A percentile compares a stretch with the other conserved stretches of the same genome.
phyloP scores from a whole-genome alignment of 2,113 vertebrate species.

The Henicopernis longicauda region DNA sequence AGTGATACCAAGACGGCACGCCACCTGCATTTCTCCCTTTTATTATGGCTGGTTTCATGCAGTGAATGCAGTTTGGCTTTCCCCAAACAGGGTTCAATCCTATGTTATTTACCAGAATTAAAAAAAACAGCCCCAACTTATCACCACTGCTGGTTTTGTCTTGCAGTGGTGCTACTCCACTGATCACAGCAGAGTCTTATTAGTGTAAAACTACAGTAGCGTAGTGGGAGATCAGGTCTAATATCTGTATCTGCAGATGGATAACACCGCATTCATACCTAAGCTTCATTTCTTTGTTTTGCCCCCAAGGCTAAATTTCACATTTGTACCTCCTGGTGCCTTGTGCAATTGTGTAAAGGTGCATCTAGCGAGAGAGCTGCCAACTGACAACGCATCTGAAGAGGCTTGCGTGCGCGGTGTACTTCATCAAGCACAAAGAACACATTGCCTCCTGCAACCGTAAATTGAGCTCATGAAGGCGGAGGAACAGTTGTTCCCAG shows the following conservation, averaged over 20 bases:
- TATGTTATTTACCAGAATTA: neutral
- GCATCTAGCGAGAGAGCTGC: constrained; percentile 42
- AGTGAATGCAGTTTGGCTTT: neutral
- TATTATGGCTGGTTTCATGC: neutral
- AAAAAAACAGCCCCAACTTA: neutral
- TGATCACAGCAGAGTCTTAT: neutral
- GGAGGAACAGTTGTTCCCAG: neutral
- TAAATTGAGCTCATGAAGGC: constrained; percentile 21
- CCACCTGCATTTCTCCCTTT: neutral
- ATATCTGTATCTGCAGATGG: constrained; percentile 43
- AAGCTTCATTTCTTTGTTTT: constrained; percentile 44
- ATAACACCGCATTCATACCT: neutral
- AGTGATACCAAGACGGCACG: neutral
- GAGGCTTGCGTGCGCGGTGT: neutral
- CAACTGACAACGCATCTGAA: constrained; percentile 33
- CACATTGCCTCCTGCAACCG: neutral
- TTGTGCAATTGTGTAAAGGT: constrained; percentile 56
- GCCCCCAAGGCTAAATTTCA: constrained; percentile 54
- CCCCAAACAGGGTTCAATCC: neutral
- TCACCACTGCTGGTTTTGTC: neutral
- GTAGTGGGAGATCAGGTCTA: neutral
- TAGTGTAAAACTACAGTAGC: constrained; percentile 6
- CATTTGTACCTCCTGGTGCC: constrained; percentile 52
- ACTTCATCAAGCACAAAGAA: constrained; percentile 13
- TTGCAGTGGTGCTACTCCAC: neutral